Evolutionary conservation across 92 coral and sea anemone species (phyloP), one percentile per base, ranked within the genome.

Genomic region (Epizoanthus scotinus): DNA sequence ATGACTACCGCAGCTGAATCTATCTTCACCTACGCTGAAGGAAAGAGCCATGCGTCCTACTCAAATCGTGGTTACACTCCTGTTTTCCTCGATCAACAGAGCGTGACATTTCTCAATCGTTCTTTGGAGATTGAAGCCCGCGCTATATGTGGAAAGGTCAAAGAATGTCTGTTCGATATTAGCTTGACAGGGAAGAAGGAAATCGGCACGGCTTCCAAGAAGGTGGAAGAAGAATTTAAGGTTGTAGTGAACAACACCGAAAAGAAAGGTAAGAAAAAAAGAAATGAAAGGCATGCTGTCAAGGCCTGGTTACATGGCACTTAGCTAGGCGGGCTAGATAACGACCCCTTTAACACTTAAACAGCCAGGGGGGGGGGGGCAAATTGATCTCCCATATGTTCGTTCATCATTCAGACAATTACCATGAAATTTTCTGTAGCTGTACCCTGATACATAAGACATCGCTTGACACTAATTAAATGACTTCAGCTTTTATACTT

Each of bases 91-190:
- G 73, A 67, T 27, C 71, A 82, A 22, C 28, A 54, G n/a, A 38
- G 8, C 28, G 4, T 68, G 28, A 13, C 12, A 1, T 82, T 71
- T n/a, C 53, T 62, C 2, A 58, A 71, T 71, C 3, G 13, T 2
- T 28, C 18, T 58, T 29, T 57, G 63, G 61, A 72, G 63, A 67
- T 71, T 34, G 21, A 82, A 56, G 79, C 86, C 21, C 49, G 36
- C 58, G 55, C 40, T 14, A 55, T 82, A 19, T 82, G 86, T 34
- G 86, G 86, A 2, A 67, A 60, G 21, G 36, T 71, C 67, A 25
- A 19, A 29, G 62, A 82, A 36, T 82, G 86, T 20, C 19, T 82
- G 56, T 82, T 69, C 53, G 85, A 82, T 38, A 67, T 82, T n/a
- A 60, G 67, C 34, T 54, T 82, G 26, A 82, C 79, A 57, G 80